Evolutionary conservation across 2,797 vertebrate genomes (phyloP), one percentile per base, ranked within the genome.

Genomic region (Acipenser ruthenus): DNA sequence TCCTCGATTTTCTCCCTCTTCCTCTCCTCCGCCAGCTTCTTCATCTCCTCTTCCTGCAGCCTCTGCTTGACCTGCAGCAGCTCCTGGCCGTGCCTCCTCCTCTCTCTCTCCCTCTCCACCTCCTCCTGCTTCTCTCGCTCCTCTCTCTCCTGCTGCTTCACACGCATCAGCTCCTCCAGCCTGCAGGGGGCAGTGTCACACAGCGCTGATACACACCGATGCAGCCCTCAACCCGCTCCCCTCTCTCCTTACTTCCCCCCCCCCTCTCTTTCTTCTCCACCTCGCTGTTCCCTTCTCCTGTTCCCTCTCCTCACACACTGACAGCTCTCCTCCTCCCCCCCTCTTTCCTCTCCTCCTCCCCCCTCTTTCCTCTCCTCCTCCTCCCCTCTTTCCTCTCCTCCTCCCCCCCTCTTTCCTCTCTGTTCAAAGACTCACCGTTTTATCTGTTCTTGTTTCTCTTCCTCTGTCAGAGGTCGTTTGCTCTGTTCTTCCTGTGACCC

Each of bases 11-110:
- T 95, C 77, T 96, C 95, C 71, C 50, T 86, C 74, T 81, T 83
- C 64, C 95, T 85, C 63, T 89, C 87, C 0, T 97, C 94, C 0
- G 92, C 84, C 0, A 94, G 77, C 68, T 95, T 89, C 74, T 91
- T 93, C 94, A 96, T 95, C 68, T 96, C 94, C 6, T 94, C 93
- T 0, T 97, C 95, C 73, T 94, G 94, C 6, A 96, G 75, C 75
- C 89, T 91, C 77, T 94, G 93, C 53, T 88, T 83, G 10, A 94
- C 85, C 18, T 90, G 90, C 63, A 92, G 88, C 73, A 97, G 77
- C 80, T 97, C 95, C 69, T 97, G 95, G 55, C 95, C 95, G 49
- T 95, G 92, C 78, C 73, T 92, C 81, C 95, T 84, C 68, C 95
- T 85, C 77, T 88, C 84, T 78, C 90, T 92, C 77, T 97, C 95